Percentiles rank a stretch among this genome's conserved stretches.
Evolutionary conservation across 2,113 vertebrate species (phyloP).

Genomic region (Pangasianodon hypophthalmus): DNA sequence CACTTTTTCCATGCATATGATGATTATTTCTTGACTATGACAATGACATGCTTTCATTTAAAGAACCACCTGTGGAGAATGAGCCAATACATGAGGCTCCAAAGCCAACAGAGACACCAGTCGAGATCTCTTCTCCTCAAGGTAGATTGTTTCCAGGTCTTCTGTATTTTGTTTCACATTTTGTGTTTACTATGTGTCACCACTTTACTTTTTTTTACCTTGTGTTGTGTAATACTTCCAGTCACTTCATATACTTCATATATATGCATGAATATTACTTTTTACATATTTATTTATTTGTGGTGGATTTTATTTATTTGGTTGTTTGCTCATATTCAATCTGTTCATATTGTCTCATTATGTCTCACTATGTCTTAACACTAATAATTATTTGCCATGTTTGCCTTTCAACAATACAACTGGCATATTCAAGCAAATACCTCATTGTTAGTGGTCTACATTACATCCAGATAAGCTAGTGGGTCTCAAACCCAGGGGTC

Average conservation of each 20-base stretch:
- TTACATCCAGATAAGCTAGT: neutral
- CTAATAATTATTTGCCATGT: neutral
- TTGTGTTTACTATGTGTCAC: slow-evolving; percentile 26
- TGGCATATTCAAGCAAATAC: neutral
- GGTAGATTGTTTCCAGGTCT: slow-evolving; percentile 13
- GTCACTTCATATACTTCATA: no score
- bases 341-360: neutral
- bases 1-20: neutral
- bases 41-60: slow-evolving; percentile 35
- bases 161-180: neutral
- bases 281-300: neutral
- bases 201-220: neutral
- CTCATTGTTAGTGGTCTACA: no score
- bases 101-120: slow-evolving; percentile 38
- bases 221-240: neutral
- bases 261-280: neutral
- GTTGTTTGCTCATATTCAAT: neutral
- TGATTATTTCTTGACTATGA: neutral
- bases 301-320: neutral
- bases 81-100: slow-evolving; percentile 31
- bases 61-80: slow-evolving; percentile 50
- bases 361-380: neutral
- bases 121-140: slow-evolving; percentile 39
- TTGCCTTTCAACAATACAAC: neutral
- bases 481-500: neutral